Conservation (phyloP, 2,888 invertebrate species). For the Tenthredo livida region DNA sequence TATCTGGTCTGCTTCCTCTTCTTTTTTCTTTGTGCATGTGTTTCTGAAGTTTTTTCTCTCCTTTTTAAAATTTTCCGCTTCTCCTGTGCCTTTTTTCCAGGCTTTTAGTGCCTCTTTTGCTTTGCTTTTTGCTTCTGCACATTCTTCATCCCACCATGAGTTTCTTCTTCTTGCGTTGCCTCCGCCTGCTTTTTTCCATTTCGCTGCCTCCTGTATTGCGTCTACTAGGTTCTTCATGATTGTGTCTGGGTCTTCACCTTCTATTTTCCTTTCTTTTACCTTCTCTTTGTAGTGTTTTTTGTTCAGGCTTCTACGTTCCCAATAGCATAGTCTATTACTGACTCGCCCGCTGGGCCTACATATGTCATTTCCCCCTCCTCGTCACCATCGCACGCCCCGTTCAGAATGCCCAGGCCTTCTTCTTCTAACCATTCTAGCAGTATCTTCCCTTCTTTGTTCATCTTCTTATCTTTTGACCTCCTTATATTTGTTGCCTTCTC, state of each 20-base stretch:
- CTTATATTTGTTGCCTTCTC: background rate
- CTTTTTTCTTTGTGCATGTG: background rate
- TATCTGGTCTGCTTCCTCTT: background rate
- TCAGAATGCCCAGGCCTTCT: conserved; percentile 53
- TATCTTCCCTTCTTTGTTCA: conserved; percentile 45
- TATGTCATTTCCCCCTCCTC: conserved; percentile 30
- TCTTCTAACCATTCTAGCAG: conserved; percentile 18
- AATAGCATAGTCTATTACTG: too few relatives aligned
- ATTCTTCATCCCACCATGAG: too few relatives aligned
- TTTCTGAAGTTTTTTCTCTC: background rate
- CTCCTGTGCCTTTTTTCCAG: background rate
- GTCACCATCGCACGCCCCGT: conserved; percentile 52
- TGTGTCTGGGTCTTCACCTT: too few relatives aligned
- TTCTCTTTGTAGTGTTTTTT: background rate
- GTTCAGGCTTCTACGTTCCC: background rate
- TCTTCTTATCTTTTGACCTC: conserved; percentile 51
- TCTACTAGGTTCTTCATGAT: too few relatives aligned
- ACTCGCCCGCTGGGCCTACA: too few relatives aligned
- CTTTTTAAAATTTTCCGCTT: background rate
- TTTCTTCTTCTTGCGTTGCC: background rate
- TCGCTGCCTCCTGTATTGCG: background rate
- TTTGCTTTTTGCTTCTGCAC: background rate
- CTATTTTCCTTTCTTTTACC: background rate
- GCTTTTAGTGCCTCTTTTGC: background rate
- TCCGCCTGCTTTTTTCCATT: background rate